These are phyloP conservation scores for Palythoa grandiflora DNA, from an alignment of 92 coral and sea anemone genomes.

Conservation along the genomic window DNA sequence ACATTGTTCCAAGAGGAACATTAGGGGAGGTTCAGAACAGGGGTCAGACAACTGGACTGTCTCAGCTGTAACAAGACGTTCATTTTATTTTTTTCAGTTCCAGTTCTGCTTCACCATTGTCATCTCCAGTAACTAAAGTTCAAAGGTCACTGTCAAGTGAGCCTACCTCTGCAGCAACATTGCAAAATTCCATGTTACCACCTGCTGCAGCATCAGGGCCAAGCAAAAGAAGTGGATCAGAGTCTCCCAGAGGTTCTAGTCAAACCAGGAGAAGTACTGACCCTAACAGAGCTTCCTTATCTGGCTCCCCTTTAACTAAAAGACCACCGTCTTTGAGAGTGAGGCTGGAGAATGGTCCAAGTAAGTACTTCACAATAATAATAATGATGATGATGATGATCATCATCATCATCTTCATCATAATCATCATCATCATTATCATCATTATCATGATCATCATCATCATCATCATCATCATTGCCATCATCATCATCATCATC, in stretches of 20 bases:
- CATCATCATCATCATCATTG: background rate
- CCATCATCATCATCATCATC: background rate
- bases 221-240: background rate
- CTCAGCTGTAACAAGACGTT: background rate
- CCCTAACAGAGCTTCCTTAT: background rate
- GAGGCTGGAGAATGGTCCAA: constrained; percentile 18
- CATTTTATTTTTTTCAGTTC: background rate
- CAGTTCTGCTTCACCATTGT: constrained; percentile 14
- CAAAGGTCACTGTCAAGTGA: constrained; percentile 35
- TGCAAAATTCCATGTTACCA: background rate
- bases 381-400: no score
- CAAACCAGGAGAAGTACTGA: background rate
- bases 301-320: background rate
- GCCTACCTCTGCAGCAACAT: background rate
- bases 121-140: constrained; percentile 11
- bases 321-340: constrained; percentile 15
- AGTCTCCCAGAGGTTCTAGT: constrained; percentile 30
- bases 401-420: no score
- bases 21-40: background rate
- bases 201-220: constrained; percentile 5
- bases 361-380: background rate
- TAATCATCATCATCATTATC: no score
- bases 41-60: background rate
- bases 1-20: no score
- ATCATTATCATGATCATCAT: no score